phyloP scores from a whole-genome alignment of 1,140 invertebrate species.

The silkworm (Bombyx mori) region ASM3026992v2 NC_085116.1:11363501-11364000 shows the following conservation, averaged over 20 bases:
- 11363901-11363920: constrained; percentile 44
- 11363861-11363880: constrained; percentile 34
- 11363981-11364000: neutral
- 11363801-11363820: constrained; percentile 58
- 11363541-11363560: constrained; percentile 35
- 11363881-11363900: constrained; percentile 36
- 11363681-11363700: constrained; percentile 49
- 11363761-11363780: constrained; percentile 56
- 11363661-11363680: constrained; percentile 53
- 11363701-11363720: constrained; percentile 26
- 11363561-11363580: constrained; percentile 17
- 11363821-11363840: constrained; percentile 62
- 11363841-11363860: constrained; percentile 45
- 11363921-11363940: constrained; percentile 38
- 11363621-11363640: constrained; percentile 13
- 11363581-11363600: constrained; percentile 8
- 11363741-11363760: constrained; percentile 50
- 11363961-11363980: constrained; percentile 18
- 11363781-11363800: constrained; percentile 58
- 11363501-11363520: constrained; percentile 30
- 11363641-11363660: constrained; percentile 56
- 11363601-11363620: neutral
- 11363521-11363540: constrained; percentile 55
- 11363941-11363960: constrained; percentile 28
- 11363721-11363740: constrained; percentile 53